Conservation (phyloP, 2,797 vertebrate genomes). For the Acanthurus lineatus region DNA sequence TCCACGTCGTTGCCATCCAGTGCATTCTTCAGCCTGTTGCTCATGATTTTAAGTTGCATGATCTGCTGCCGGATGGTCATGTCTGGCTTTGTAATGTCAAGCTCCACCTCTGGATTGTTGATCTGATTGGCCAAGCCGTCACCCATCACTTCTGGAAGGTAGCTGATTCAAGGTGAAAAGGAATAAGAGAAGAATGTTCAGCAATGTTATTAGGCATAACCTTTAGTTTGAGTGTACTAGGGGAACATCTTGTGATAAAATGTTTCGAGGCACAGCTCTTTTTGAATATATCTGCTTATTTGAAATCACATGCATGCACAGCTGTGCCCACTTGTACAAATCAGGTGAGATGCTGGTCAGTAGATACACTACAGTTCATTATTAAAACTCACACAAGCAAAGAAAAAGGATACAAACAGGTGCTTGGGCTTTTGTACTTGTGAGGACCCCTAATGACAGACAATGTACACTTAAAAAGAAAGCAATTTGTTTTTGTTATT, state of each 20-base stretch:
- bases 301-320: constrained; percentile 4
- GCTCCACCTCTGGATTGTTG: constrained; percentile 95
- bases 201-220: not conserved
- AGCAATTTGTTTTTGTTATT: too few species aligned
- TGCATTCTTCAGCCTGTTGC: constrained; percentile 91
- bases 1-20: constrained; percentile 92
- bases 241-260: not conserved
- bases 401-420: not conserved
- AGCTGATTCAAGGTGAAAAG: constrained; percentile 79
- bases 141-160: constrained; percentile 94
- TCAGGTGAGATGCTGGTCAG: constrained; percentile 19
- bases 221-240: not conserved
- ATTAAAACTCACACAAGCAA: not conserved
- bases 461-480: not conserved
- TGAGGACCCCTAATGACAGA: not conserved
- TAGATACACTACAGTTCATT: not conserved
- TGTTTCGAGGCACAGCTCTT: not conserved
- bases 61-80: constrained; percentile 95
- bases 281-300: constrained; percentile 4
- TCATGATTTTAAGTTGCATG: constrained; percentile 96
- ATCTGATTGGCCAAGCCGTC: constrained; percentile 94
- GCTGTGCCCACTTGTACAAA: constrained; percentile 23
- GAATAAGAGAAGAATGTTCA: not conserved
- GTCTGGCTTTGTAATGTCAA: constrained; percentile 96
- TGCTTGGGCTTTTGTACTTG: not conserved